Percentiles rank a stretch among this genome's conserved stretches.
Evolutionary conservation across 2,888 invertebrate species (phyloP).

Genomic region (Drosophila tanythrix): DNA sequence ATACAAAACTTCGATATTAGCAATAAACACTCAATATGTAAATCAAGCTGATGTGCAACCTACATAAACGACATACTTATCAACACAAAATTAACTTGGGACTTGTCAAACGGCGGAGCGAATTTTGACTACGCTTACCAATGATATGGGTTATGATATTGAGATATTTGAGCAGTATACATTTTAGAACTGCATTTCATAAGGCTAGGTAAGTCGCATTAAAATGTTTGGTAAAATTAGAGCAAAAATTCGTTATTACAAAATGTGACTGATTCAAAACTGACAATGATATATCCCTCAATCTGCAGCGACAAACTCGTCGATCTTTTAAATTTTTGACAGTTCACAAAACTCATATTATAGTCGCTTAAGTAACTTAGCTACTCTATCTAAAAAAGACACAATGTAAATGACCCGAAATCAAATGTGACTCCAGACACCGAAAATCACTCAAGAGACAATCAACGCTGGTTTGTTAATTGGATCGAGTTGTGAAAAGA

Average conservation of each 20-base stretch:
- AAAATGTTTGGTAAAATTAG: background rate
- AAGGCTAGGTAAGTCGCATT: background rate
- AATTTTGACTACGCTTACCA: slow-evolving; percentile 32
- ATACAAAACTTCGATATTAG: slow-evolving; percentile 19
- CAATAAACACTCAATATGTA: slow-evolving; percentile 57
- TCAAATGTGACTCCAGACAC: slow-evolving; percentile 34
- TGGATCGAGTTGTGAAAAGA: slow-evolving; percentile 41
- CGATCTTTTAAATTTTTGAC: background rate
- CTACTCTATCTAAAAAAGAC: slow-evolving; percentile 12
- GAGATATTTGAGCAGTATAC: background rate
- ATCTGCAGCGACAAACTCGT: background rate
- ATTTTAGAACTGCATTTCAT: background rate
- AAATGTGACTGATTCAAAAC: background rate
- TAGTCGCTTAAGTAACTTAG: background rate
- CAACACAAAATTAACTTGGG: slow-evolving; percentile 24
- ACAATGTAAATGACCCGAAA: slow-evolving; percentile 32
- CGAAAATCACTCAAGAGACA: slow-evolving; percentile 35
- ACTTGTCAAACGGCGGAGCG: background rate
- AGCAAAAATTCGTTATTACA: background rate
- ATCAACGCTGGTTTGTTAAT: slow-evolving; percentile 59
- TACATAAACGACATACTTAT: slow-evolving; percentile 45
- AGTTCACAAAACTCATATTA: background rate
- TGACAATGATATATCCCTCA: background rate
- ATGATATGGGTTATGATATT: background rate
- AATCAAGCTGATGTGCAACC: slow-evolving; percentile 57